Percentiles rank a stretch among this genome's conserved stretches.
phyloP scores from a whole-genome alignment of 2,888 invertebrate genomes.

The Cantharis rufa region DNA sequence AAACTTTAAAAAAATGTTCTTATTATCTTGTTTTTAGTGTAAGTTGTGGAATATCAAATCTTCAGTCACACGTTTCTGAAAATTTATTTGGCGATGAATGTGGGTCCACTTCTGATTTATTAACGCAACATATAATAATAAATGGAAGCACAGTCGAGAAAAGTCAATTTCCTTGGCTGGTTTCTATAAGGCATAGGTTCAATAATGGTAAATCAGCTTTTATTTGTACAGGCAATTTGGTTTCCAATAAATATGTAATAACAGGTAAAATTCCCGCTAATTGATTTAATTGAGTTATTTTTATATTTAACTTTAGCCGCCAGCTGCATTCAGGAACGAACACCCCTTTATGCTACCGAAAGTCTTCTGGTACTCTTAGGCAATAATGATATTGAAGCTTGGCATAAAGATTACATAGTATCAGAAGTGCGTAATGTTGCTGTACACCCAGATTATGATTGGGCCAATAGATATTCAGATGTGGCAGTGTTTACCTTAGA shows the following conservation, averaged over 20 bases:
- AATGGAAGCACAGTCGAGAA: constrained; percentile 11
- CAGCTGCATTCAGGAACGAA: constrained; percentile 45
- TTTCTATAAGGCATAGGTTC: constrained; percentile 11
- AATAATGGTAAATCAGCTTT: not conserved
- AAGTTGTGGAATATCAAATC: not conserved
- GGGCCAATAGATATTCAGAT: constrained; percentile 61
- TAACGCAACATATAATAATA: not conserved
- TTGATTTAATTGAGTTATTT: too few species aligned
- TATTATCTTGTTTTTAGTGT: too few species aligned
- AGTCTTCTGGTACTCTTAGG: constrained; percentile 47
- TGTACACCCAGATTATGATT: constrained; percentile 63
- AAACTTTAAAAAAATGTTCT: too few species aligned
- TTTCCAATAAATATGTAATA: constrained; percentile 14
- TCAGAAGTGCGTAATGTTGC: constrained; percentile 54
- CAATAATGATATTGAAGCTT: constrained; percentile 42
- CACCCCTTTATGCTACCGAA: constrained; percentile 39
- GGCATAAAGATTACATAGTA: constrained; percentile 38
- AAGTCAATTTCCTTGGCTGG: constrained; percentile 24
- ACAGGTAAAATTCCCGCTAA: constrained; percentile 8
- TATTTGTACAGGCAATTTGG: constrained; percentile 18
- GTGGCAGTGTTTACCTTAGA: constrained; percentile 61
- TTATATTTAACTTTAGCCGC: constrained; percentile 40
- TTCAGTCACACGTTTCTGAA: too few species aligned
- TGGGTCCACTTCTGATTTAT: not conserved
- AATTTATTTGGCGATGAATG: too few species aligned